Evolutionary conservation across 2,113 vertebrate genomes (phyloP).

Genomic region (Tautogolabrus adspersus): DNA sequence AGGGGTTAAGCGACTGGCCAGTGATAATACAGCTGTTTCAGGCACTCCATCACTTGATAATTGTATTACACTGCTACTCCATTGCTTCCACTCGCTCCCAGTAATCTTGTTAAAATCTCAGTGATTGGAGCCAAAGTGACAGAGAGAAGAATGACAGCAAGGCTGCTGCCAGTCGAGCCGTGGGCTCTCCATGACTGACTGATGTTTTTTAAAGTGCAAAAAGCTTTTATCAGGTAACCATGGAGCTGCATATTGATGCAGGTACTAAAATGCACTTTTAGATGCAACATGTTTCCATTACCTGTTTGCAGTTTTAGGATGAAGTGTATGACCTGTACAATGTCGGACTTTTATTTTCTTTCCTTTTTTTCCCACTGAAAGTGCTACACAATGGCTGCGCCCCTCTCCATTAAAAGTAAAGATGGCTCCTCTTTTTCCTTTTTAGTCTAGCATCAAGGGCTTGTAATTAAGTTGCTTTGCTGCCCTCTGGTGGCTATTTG

Average conservation of each 20-base stretch:
- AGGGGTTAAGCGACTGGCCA: slow-evolving; percentile 80
- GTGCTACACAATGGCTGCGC: slow-evolving; percentile 16
- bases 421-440: slow-evolving; percentile 39
- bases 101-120: slow-evolving; percentile 80
- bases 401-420: slow-evolving; percentile 52
- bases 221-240: slow-evolving; percentile 64
- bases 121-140: slow-evolving; percentile 77
- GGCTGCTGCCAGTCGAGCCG: slow-evolving; percentile 26
- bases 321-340: neutral
- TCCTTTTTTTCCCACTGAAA: neutral
- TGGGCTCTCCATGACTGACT: slow-evolving; percentile 37
- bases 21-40: slow-evolving; percentile 79
- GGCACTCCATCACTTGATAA: slow-evolving; percentile 82
- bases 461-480: slow-evolving; percentile 52
- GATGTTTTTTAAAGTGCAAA: slow-evolving; percentile 46
- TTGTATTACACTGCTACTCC: slow-evolving; percentile 77
- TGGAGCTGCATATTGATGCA: slow-evolving; percentile 44
- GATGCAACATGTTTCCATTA: slow-evolving; percentile 12
- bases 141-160: slow-evolving; percentile 67
- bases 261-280: slow-evolving; percentile 26
- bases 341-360: neutral
- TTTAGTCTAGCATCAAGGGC: neutral
- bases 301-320: neutral
- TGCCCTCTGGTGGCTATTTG: slow-evolving; percentile 70
- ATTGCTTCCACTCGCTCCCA: slow-evolving; percentile 74